Conservation (phyloP, 2,888 invertebrate species). For the Chrysolina haemoptera region DNA sequence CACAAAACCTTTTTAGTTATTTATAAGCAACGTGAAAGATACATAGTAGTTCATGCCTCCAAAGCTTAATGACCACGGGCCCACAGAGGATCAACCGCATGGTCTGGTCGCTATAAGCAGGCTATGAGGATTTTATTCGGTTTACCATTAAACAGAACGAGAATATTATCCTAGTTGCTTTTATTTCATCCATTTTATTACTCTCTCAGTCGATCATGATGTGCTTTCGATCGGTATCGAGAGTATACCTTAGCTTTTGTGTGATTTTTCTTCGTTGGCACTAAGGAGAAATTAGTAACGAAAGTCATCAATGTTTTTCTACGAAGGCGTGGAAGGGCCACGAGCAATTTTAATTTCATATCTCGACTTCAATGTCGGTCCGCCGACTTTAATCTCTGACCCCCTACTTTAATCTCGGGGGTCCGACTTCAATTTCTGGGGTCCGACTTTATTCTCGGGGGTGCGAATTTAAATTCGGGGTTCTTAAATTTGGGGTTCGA, state of each 20-base stretch:
- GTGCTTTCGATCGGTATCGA: background rate
- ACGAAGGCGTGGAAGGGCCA: too few relatives aligned
- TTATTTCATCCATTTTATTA: slow-evolving; percentile 15
- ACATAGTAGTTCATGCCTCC: slow-evolving; percentile 40
- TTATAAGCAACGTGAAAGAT: slow-evolving; percentile 40
- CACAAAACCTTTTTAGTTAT: slow-evolving; percentile 32
- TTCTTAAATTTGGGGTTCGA: too few relatives aligned
- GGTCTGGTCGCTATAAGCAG: slow-evolving; percentile 35
- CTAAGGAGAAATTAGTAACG: background rate
- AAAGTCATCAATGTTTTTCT: background rate
- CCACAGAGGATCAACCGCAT: slow-evolving; percentile 42
- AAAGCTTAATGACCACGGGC: slow-evolving; percentile 44
- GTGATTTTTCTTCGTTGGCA: background rate
- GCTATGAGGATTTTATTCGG: slow-evolving; percentile 38
- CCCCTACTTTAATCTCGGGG: too few relatives aligned
- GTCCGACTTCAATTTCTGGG: too few relatives aligned
- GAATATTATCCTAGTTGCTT: slow-evolving; percentile 20
- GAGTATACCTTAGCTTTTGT: background rate
- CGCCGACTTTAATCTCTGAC: too few relatives aligned
- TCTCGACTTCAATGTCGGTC: too few relatives aligned
- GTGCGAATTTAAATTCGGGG: too few relatives aligned
- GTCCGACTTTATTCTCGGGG: too few relatives aligned
- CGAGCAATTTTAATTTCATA: too few relatives aligned
- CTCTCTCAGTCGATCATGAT: slow-evolving; percentile 5
- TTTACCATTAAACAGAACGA: slow-evolving; percentile 27